A percentile compares a stretch with the other conserved stretches of the same genome.
These are phyloP conservation scores for Ricordea florida DNA, from an alignment of 92 coral and sea anemone species.

Conservation along the genomic window DNA sequence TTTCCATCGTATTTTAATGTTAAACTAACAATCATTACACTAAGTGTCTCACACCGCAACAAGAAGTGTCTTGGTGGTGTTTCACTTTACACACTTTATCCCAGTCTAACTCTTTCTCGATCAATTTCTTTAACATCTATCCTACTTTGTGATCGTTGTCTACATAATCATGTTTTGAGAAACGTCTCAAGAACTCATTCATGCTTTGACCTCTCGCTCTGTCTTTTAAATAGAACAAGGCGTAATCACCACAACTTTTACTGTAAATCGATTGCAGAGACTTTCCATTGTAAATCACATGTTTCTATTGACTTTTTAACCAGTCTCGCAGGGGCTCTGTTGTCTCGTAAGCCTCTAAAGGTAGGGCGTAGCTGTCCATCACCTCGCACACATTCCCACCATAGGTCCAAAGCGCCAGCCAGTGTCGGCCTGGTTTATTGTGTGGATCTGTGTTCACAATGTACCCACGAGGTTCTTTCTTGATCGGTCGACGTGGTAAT, in stretches of 20 bases:
- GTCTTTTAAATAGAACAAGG: neutral
- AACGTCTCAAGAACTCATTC: neutral
- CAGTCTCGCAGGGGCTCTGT: slow-evolving; percentile 16
- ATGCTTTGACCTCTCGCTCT: neutral
- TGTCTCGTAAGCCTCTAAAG: slow-evolving; percentile 14
- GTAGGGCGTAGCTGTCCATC: slow-evolving; percentile 57
- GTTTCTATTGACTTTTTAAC: too few relatives aligned
- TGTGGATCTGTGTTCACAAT: slow-evolving; percentile 49
- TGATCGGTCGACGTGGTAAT: too few relatives aligned
- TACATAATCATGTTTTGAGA: neutral
- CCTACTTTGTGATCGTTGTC: neutral
- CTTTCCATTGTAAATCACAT: neutral
- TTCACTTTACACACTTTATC: too few relatives aligned
- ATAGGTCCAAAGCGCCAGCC: slow-evolving; percentile 39
- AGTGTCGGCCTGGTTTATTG: slow-evolving; percentile 25
- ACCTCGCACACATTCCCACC: slow-evolving; percentile 31
- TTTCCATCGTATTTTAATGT: too few relatives aligned
- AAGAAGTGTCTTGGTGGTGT: too few relatives aligned
- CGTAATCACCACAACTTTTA: neutral
- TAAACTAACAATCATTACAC: too few relatives aligned
- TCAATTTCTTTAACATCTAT: neutral
- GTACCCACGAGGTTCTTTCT: too few relatives aligned
- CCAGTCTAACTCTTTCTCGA: too few relatives aligned
- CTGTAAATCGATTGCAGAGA: neutral
- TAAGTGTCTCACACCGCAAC: too few relatives aligned